Base-by-base conservation (phyloP, 2,113 vertebrate genomes). In the Sphaerodactylus townsendi region DNA sequence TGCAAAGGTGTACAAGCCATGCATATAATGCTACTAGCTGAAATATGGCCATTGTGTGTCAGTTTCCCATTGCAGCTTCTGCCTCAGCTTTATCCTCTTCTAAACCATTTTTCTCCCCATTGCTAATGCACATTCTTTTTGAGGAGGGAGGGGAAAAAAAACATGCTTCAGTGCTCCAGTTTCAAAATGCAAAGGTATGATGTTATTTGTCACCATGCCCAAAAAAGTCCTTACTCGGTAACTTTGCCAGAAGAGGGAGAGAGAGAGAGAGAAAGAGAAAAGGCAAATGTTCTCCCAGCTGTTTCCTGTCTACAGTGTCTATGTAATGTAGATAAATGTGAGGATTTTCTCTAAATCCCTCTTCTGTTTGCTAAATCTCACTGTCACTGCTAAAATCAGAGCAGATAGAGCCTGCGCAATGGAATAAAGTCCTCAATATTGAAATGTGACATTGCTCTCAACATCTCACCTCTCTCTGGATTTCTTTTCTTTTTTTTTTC, bases 251-350 rank as follows among this genome's bases (percentile, higher is more conserved):
- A 98, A 98, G 98, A 97, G 96, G 96, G 96, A 97, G 96, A 97
- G 95, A 96, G 96, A 97, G 95, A 96, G 96, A 83, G 82, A 53
- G 81, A 96, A 94, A 96, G 96, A 97, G 96, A 98, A 97, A 98
- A 97, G 97, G 97, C 97, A 98, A 98, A 98, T 96, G 97, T 97
- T 98, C 97, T 96, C 97, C 97, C 98, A 99, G 98, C 98, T 99
- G 98, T 99, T 99, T 99, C 98, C 98, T 99, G 98, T 99, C 98
- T 97, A 98, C 98, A 98, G 98, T 98, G 98, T 98, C 98, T 98
- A 97, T 98, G 98, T 99, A 98, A 98, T 99, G 97, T 98, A 99
- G 98, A 98, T 99, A 98, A 99, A 99, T 99, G 98, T 99, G 98
- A 99, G 98, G 98, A 98, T 99, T 99, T 98, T 99, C 97, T 98